Conservation (phyloP, 30 jellyfish, hydroid and myxozoan genomes). For the Cassiopea andromeda region DNA sequence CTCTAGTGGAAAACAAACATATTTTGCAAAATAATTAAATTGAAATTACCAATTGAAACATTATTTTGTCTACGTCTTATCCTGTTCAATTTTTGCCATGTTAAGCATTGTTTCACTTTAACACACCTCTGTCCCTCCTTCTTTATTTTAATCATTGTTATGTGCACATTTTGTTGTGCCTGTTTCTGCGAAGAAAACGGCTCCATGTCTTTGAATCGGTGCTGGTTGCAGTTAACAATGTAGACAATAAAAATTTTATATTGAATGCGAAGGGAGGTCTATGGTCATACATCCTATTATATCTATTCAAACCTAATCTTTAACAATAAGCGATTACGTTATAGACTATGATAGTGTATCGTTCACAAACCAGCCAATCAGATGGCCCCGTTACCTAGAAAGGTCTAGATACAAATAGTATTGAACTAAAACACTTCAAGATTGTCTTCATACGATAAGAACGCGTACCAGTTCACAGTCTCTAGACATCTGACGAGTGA, state of each 20-base stretch:
- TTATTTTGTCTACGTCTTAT: too few relatives aligned
- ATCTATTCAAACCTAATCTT: slow-evolving; percentile 18
- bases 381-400: slow-evolving; percentile 7
- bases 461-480: slow-evolving; percentile 29
- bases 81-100: too few relatives aligned
- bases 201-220: slow-evolving; percentile 56
- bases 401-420: not conserved
- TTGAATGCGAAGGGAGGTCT: slow-evolving; percentile 55
- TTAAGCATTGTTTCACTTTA: too few relatives aligned
- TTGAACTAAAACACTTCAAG: not conserved
- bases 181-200: slow-evolving; percentile 44
- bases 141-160: not conserved
- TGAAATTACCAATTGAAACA: too few relatives aligned
- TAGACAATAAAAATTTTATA: slow-evolving; percentile 36
- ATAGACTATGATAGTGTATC: slow-evolving; percentile 20
- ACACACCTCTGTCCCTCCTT: too few relatives aligned
- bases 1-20: too few relatives aligned
- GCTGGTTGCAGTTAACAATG: slow-evolving; percentile 61
- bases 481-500: slow-evolving; percentile 1
- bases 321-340: slow-evolving; percentile 43
- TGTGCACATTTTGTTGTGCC: not conserved
- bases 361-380: slow-evolving; percentile 49
- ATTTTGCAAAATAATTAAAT: too few relatives aligned
- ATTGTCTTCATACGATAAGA: slow-evolving; percentile 11
- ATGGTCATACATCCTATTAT: slow-evolving; percentile 38